Percentiles rank a stretch among this genome's conserved stretches.
phyloP scores from a whole-genome alignment of 2,113 vertebrate species.

The Odobenus rosmarus region DNA sequence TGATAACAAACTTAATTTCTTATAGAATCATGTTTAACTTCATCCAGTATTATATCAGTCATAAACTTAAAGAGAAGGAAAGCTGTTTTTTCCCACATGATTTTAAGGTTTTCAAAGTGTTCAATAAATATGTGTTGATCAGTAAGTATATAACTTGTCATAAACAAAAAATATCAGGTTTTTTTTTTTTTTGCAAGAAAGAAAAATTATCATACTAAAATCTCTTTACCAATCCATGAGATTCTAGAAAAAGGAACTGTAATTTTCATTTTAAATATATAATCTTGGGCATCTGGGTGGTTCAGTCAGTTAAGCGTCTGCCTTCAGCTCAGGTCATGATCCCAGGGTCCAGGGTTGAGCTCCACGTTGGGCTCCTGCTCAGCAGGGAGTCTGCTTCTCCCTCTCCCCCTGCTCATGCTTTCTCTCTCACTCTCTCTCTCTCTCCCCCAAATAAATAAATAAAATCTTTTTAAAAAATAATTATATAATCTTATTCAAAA shows the following conservation, averaged over 20 bases:
- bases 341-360: not conserved
- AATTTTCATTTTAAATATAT: slow-evolving; percentile 19
- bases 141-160: not conserved
- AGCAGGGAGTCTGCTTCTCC: not conserved
- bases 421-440: not conserved
- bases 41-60: not conserved
- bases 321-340: not conserved
- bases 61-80: not conserved
- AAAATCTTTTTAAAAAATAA: not conserved
- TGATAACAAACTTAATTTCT: not conserved
- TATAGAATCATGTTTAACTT: slow-evolving; percentile 10
- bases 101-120: not conserved
- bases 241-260: not conserved
- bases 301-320: not conserved
- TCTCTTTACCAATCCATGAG: not conserved
- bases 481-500: not conserved
- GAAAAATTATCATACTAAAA: not conserved
- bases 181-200: not conserved
- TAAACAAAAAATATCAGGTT: not conserved
- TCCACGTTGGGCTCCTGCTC: not conserved
- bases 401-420: not conserved
- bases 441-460: not conserved
- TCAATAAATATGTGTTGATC: not conserved
- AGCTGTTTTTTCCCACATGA: not conserved
- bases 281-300: not conserved